Evolutionary conservation across 2,113 vertebrate genomes (phyloP).

Genomic region (Odocoileus virginianus): DNA sequence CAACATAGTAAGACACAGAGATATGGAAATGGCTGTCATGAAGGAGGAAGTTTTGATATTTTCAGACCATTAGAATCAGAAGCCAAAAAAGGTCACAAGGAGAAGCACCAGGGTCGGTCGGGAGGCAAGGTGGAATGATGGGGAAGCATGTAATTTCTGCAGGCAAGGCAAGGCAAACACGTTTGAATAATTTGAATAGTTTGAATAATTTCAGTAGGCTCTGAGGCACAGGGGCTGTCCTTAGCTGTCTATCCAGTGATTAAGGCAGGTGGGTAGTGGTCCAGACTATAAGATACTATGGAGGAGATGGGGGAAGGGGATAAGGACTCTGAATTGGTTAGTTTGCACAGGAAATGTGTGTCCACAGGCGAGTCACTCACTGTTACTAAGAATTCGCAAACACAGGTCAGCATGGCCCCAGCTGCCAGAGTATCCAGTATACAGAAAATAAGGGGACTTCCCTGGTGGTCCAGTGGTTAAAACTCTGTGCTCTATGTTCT

Average conservation of each 20-base stretch:
- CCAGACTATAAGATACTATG: background rate
- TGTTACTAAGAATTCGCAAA: background rate
- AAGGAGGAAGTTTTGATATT: background rate
- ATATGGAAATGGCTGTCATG: background rate
- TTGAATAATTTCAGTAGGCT: background rate
- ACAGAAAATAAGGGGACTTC: background rate
- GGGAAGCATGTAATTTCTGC: background rate
- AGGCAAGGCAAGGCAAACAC: background rate
- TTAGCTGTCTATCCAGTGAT: background rate
- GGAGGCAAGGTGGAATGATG: background rate
- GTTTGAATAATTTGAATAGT: background rate
- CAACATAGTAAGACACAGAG: background rate
- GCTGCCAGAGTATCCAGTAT: background rate
- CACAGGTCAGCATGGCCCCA: background rate
- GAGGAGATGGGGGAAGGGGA: background rate
- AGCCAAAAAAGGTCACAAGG: accelerated
- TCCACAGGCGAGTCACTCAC: background rate
- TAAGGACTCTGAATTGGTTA: background rate
- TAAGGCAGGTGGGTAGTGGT: background rate
- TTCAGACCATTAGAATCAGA: background rate
- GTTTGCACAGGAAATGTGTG: background rate
- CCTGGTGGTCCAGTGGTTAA: background rate
- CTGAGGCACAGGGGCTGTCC: background rate
- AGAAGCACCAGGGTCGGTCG: background rate
- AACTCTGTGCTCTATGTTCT: background rate